Evolutionary conservation across 1,140 invertebrate genomes (phyloP), one percentile per base, ranked within the genome.

Genomic region (Rhagoletis zephyria): DNA sequence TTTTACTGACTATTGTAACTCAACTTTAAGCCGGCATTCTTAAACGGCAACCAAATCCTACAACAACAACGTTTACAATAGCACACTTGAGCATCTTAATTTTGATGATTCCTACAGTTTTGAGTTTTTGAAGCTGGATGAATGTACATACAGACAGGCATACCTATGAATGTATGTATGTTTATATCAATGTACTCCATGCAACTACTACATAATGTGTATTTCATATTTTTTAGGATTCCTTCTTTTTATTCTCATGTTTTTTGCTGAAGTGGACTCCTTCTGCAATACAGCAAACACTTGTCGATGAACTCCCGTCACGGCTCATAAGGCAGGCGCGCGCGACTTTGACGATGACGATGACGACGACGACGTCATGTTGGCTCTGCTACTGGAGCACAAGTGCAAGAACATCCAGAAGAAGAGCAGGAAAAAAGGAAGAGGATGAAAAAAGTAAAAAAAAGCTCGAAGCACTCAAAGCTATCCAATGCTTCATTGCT

Each of bases 241-340:
- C 40, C 64, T 67, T 67, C 30, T n/a, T 81, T 56, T 56, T 51
- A 45, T 74, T 74, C n/a, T 81, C 45, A 77, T 51, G 74, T 77
- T 77, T 59, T 81, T 59, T 30, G 30, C 48, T 81, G 74, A 81
- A 81, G 74, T 81, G 48, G 74, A n/a, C 48, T 81, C 48, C 74
- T 81, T 70, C 74, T 51, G 74, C 48, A 81, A 81, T 81, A 81
- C 51, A 56, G 74, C 48, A 81, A 81, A 81, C 74, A 81, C 74
- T 81, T 81, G 74, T 81, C 74, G 74, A 81, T 81, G 74, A 59
- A 81, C 74, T 81, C 48, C 48, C 74, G 74, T 81, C 48, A 81
- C 74, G 74, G 74, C 74, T 81, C 74, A 81, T 81, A 81, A 56
- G 74, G 74, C 74, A 81, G 30, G n/a, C 74, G 16, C 6, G 74